Evolutionary conservation across 2,113 vertebrate genomes (phyloP).

Genomic region (Azemiops feae): DNA sequence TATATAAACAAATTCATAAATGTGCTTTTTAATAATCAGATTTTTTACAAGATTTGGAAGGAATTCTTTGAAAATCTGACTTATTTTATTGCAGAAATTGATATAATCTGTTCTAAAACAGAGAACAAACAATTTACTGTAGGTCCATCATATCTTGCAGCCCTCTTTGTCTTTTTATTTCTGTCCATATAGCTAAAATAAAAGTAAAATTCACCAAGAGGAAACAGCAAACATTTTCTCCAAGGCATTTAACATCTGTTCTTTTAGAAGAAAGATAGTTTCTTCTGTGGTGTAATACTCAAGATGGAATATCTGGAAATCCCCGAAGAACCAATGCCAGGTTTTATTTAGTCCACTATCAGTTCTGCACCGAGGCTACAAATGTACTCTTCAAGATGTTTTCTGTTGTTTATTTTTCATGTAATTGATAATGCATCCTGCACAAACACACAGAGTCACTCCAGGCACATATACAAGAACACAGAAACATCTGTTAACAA

Average conservation of each 20-base stretch:
- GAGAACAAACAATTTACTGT: neutral
- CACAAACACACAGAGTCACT: constrained; percentile 3
- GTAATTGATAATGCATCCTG: constrained; percentile 22
- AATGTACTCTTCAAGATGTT: neutral
- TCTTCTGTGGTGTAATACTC: neutral
- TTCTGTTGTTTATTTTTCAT: constrained; percentile 37
- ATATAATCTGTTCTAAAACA: neutral
- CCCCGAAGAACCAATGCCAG: neutral
- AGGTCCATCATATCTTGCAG: neutral
- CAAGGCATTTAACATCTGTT: neutral
- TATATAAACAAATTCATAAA: neutral
- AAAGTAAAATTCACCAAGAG: neutral
- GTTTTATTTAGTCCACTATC: constrained; percentile 24
- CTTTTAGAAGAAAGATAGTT: neutral
- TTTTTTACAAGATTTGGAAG: neutral
- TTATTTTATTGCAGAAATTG: neutral
- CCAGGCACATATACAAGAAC: constrained; percentile 3
- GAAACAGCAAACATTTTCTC: neutral
- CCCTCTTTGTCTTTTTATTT: neutral
- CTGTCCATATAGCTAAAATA: neutral
- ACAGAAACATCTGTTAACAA: constrained; percentile 52
- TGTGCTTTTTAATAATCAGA: neutral
- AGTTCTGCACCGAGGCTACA: neutral
- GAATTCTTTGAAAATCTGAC: neutral
- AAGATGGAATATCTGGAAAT: neutral